phyloP scores from a whole-genome alignment of 2,797 vertebrate genomes.

The Squalus acanthias region DNA sequence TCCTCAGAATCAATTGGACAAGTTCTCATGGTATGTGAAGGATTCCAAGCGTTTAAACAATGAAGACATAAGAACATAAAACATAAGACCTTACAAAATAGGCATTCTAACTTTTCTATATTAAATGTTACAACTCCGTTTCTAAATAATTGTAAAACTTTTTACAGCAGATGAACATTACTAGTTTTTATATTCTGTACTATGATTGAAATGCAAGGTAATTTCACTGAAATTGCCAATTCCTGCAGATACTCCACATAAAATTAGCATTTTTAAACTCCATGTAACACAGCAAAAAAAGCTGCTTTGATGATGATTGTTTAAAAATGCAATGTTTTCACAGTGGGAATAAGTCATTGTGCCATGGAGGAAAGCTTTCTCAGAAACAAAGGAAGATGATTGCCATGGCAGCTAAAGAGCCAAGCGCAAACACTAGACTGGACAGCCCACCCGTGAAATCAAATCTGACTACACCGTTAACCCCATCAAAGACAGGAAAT shows the following conservation, averaged over 20 bases:
- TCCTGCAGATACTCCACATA: neutral
- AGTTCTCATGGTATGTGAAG: neutral
- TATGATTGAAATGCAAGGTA: neutral
- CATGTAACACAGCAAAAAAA: neutral
- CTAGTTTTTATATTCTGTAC: neutral
- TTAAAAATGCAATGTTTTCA: constrained; percentile 42
- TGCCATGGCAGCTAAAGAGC: constrained; percentile 78
- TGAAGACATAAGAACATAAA: neutral
- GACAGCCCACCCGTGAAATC: constrained; percentile 60
- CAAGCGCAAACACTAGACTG: constrained; percentile 47
- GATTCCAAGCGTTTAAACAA: neutral
- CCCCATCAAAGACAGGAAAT: constrained; percentile 64
- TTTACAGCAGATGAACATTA: neutral
- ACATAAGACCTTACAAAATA: neutral
- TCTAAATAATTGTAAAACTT: neutral
- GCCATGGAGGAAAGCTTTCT: constrained; percentile 76
- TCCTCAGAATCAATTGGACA: neutral
- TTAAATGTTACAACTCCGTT: neutral
- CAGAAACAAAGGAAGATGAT: constrained; percentile 97
- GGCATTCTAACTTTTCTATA: neutral
- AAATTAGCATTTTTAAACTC: neutral
- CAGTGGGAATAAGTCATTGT: constrained; percentile 61
- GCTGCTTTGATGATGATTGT: neutral
- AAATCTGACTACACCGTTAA: constrained; percentile 47
- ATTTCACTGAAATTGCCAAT: neutral